These are phyloP conservation scores for Pachycephus smyrnensis DNA, from an alignment of 2,888 invertebrate genomes.

Conservation along the genomic window DNA sequence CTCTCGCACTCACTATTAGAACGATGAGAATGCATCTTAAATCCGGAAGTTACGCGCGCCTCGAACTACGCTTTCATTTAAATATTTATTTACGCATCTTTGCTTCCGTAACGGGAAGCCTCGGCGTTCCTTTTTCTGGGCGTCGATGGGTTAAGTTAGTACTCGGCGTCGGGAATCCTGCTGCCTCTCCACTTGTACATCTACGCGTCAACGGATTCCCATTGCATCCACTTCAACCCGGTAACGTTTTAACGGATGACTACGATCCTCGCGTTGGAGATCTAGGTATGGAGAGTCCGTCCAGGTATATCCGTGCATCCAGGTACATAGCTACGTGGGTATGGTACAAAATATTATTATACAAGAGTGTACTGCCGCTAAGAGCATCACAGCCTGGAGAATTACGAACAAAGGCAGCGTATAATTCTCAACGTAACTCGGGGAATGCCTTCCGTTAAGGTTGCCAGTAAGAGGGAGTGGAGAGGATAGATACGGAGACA, in stretches of 20 bases:
- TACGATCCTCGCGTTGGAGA: neutral
- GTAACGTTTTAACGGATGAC: neutral
- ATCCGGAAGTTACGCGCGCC: neutral
- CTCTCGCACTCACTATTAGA: neutral
- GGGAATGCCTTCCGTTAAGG: neutral
- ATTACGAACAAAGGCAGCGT: neutral
- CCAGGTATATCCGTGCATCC: neutral
- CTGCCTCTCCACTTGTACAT: neutral
- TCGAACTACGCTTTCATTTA: conserved; percentile 35
- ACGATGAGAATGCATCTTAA: neutral
- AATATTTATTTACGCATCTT: conserved; percentile 53
- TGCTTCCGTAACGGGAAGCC: conserved; percentile 30
- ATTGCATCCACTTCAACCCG: neutral
- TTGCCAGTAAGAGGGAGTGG: neutral
- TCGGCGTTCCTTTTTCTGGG: neutral
- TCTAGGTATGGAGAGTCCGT: neutral
- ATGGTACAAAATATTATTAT: neutral
- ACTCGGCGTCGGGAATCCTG: neutral
- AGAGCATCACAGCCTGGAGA: neutral
- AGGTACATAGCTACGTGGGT: neutral
- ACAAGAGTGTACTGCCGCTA: neutral
- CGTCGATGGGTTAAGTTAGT: neutral
- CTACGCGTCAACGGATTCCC: neutral
- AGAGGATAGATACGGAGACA: neutral
- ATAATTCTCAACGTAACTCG: neutral